Evolutionary conservation across 2,797 vertebrate species (phyloP), one percentile per base, ranked within the genome.

Genomic region (Spea hammondii): DNA sequence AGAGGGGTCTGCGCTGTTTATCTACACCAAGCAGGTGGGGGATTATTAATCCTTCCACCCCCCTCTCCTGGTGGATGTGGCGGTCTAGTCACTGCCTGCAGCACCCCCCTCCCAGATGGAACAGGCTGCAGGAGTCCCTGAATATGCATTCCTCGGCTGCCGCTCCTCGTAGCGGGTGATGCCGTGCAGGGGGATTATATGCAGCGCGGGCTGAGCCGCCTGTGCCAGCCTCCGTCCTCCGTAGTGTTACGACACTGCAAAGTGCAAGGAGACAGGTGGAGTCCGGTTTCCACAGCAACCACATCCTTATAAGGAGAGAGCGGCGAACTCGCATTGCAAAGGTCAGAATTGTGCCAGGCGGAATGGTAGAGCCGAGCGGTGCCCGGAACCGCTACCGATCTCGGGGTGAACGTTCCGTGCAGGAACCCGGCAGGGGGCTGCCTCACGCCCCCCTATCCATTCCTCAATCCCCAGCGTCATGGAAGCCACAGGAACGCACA

Each of bases 201-300:
- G 44, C 64, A 74, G 65, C 60, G 69, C 47, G 72, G 65, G 13
- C 72, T 74, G 46, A 55, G 48, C 49, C 47, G 57, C 78, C 48
- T n/a, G 72, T 49, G 65, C 78, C 48, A 48, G 72, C 8, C 14
- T 44, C 65, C 60, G 13, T 0, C 6, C 0, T 4, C 62, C 48
- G 17, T 54, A 7, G 50, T 62, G 1, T 14, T 74, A 12, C 14
- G 13, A 10, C 57, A 32, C 60, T 67, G 70, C 83, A 85, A 84
- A 66, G 86, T 60, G 84, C 85, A 85, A 84, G 55, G 84, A 91
- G 91, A 91, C 94, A 95, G 93, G 94, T 95, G 94, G 95, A 96
- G 96, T 95, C 87, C 72, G 86, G 95, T 96, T 94, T 90, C 94
- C 91, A 83, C 87, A 88, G 92, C 84, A 93, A 95, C 94, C 83